phyloP scores from a whole-genome alignment of 2,888 invertebrate genomes.

The Eurytoma adleriae region DNA sequence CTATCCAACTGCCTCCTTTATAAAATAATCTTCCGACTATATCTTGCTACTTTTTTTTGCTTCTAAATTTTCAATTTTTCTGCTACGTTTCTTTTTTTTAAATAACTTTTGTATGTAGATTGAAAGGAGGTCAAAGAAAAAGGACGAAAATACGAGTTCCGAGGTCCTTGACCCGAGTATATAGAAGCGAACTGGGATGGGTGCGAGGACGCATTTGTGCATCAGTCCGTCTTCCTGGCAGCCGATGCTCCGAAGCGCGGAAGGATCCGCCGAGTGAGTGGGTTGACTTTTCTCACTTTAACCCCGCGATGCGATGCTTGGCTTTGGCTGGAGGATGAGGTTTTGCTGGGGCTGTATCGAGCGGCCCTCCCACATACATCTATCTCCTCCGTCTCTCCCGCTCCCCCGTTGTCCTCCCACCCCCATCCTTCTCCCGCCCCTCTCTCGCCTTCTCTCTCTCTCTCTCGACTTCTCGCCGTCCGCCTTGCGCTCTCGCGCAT shows the following conservation, averaged over 20 bases:
- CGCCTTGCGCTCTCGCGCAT: slow-evolving; percentile 57
- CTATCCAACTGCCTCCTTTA: neutral
- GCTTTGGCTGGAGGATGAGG: slow-evolving; percentile 65
- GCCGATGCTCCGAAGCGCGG: slow-evolving; percentile 66
- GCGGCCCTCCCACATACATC: slow-evolving; percentile 76
- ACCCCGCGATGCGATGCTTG: slow-evolving; percentile 75
- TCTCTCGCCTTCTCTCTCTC: slow-evolving; percentile 67
- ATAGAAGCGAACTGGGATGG: slow-evolving; percentile 25
- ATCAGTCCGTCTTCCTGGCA: slow-evolving; percentile 55
- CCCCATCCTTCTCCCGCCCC: slow-evolving; percentile 41
- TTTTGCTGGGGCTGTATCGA: slow-evolving; percentile 76
- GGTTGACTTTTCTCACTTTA: slow-evolving; percentile 76
- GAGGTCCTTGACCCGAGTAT: slow-evolving; percentile 63
- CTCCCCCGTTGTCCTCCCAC: slow-evolving; percentile 63
- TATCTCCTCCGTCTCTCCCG: slow-evolving; percentile 72
- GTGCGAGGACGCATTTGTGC: slow-evolving; percentile 3
- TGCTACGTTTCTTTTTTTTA: no score
- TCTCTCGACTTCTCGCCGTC: slow-evolving; percentile 61
- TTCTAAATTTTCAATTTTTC: neutral
- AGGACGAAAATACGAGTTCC: neutral
- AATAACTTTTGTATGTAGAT: neutral
- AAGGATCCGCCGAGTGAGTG: slow-evolving; percentile 70
- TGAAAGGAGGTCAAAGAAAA: slow-evolving; percentile 4
- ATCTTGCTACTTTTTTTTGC: no score
- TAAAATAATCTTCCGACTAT: neutral